Evolutionary conservation across 1,140 invertebrate species (phyloP).

Genomic region (Drosophila busckii): DNA sequence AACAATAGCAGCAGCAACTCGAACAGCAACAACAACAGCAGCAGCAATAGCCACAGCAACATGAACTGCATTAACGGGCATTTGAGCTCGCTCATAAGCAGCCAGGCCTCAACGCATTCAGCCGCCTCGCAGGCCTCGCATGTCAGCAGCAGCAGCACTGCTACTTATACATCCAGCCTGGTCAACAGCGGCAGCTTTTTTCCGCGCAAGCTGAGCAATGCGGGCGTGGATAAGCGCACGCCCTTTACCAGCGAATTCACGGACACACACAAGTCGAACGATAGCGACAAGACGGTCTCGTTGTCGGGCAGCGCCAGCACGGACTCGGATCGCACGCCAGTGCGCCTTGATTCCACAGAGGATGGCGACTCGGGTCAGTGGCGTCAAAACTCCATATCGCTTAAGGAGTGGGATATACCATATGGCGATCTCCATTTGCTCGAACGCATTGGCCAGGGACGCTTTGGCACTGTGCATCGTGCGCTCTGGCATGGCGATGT

Average conservation of each 20-base stretch:
- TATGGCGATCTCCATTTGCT: conserved; percentile 94
- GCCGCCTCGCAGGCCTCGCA: conserved; percentile 30
- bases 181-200: conserved; percentile 63
- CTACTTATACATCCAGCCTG: conserved; percentile 45
- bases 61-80: conserved; percentile 39
- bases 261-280: conserved; percentile 86
- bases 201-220: conserved; percentile 65
- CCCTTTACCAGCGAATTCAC: conserved; percentile 81
- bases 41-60: conserved; percentile 35
- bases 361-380: conserved; percentile 85
- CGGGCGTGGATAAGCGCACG: conserved; percentile 61
- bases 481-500: conserved; percentile 99
- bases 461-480: conserved; percentile 96
- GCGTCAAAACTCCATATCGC: conserved; percentile 94
- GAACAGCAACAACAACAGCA: conserved; percentile 28
- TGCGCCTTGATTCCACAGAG: conserved; percentile 92
- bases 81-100: conserved; percentile 39
- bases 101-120: conserved; percentile 45
- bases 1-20: conserved; percentile 10
- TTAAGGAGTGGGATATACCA: conserved; percentile 98
- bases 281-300: conserved; percentile 92
- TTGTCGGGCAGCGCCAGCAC: conserved; percentile 85
- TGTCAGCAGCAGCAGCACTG: conserved; percentile 25
- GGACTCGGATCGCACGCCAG: conserved; percentile 90
- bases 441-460: conserved; percentile 92